Base-by-base conservation (phyloP, 2,888 invertebrate genomes). In the Limenitis camilla region DNA sequence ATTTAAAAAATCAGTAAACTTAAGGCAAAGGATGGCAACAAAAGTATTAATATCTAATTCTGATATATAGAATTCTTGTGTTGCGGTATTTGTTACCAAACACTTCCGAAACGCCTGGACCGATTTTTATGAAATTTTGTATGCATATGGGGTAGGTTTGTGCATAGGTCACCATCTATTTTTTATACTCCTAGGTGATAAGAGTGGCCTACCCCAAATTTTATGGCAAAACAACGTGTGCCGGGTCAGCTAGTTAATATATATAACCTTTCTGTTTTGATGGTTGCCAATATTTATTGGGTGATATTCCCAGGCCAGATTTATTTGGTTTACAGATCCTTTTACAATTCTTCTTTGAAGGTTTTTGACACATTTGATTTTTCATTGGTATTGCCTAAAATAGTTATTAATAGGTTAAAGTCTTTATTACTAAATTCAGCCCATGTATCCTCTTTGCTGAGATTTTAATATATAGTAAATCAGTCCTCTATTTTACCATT, bases 361-460 rank as follows among this genome's bases (percentile, higher is more conserved):
- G 74, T 11, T 74, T 67, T 71, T 83, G 81, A 39, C 61, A 68
- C n/a, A 53, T 52, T 60, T 67, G 64, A 61, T 65, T 67, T 65
- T 61, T 76, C 74, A 67, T 76, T 58, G 62, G 43, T 35, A 77
- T 66, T 9, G 79, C 68, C 82, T 82, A 60, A 54, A 72, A 42
- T 33, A 45, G 19, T 56, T 40, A 11, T 33, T 11, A 33, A 36
- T 10, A 31, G 39, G 5, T 7, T 32, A 32, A 28, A 28, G 3
- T n/a, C 4, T n/a, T n/a, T n/a, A n/a, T n/a, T n/a, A n/a, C n/a
- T n/a, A n/a, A n/a, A n/a, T n/a, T n/a, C n/a, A n/a, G n/a, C n/a
- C n/a, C n/a, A n/a, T n/a, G n/a, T n/a, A n/a, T n/a, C n/a, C n/a
- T n/a, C n/a, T n/a, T n/a, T n/a, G n/a, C n/a, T n/a, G n/a, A n/a